Evolutionary conservation across 2,888 invertebrate species (phyloP), one percentile per base, ranked within the genome.

Genomic region (Epinotia nisella): DNA sequence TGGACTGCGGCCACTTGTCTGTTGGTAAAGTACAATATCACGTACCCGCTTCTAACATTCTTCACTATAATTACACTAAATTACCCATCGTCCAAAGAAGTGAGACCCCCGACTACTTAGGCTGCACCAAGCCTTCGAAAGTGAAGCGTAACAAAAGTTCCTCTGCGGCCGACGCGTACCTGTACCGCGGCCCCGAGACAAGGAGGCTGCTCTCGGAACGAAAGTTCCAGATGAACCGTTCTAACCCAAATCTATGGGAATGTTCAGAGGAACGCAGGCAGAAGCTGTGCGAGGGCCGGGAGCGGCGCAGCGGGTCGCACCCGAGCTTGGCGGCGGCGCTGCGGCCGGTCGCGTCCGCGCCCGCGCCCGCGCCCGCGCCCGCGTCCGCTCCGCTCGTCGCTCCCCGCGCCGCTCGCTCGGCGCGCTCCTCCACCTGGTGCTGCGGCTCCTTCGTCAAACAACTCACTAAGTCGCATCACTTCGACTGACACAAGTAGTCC

Each of bases 381-480:
- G 81, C 80, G 64, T 78, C 82, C 49, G 79, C 85, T 66, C 76
- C 80, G 60, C 79, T 79, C 65, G 74, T 76, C 75, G 81, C 76
- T 76, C 79, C 78, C 51, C 85, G 79, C 72, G 82, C 81, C 74
- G 86, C 80, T 39, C 91, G 91, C 81, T 94, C 94, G 71, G 94
- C 94, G 56, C 94, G 95, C 79, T 95, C 95, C 75, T 95, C 95
- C 78, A 95, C 95, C 39, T 96, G 96, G 96, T 97, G 97, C 89
- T 96, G 97, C 89, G 96, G 96, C 86, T 95, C 96, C 79, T 96
- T 96, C 91, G 96, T 96, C 87, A 96, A 96, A 89, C 96, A 96
- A 81, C 95, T 96, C 91, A 95, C 95, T 81, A 96, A 96, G 90
- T 96, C 96, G 70, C 96, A 96, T 86, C 96, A 96, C 86, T 95